These are phyloP conservation scores for Thripadectes ignobilis DNA, from an alignment of 2,797 vertebrate genomes.

Conservation along the genomic window DNA sequence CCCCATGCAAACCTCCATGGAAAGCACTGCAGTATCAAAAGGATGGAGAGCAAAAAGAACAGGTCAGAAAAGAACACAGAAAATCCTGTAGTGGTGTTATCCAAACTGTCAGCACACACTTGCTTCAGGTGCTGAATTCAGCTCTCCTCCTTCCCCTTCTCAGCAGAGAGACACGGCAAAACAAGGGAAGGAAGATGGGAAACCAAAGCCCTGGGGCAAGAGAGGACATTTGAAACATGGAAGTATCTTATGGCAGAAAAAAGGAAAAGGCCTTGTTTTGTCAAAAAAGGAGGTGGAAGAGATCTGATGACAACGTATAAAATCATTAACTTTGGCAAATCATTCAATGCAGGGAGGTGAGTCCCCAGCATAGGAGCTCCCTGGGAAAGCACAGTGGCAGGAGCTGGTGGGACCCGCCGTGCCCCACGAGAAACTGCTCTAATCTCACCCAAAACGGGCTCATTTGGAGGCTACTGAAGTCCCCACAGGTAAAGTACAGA, in stretches of 20 bases:
- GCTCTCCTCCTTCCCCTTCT: neutral
- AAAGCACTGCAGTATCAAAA: neutral
- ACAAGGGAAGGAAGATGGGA: neutral
- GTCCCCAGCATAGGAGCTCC: neutral
- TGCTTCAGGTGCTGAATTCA: neutral
- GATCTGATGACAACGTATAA: neutral
- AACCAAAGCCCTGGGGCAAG: neutral
- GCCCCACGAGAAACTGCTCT: accelerated
- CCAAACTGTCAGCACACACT: neutral
- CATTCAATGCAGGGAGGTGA: accelerated
- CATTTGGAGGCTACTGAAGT: neutral
- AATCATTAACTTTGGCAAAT: neutral
- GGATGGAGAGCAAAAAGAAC: slow-evolving; percentile 2
- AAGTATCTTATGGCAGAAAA: neutral
- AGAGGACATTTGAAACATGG: neutral
- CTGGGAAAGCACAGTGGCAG: accelerated
- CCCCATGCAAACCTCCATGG: neutral
- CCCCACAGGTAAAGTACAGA: neutral
- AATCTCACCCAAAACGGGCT: neutral
- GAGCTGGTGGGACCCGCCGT: accelerated
- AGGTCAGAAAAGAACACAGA: neutral
- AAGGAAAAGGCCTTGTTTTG: neutral
- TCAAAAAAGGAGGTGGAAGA: neutral
- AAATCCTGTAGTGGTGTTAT: neutral
- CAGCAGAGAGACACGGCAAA: neutral